Evolutionary conservation across 2,797 vertebrate species (phyloP).

Genomic region (Rachycentron canadum): DNA sequence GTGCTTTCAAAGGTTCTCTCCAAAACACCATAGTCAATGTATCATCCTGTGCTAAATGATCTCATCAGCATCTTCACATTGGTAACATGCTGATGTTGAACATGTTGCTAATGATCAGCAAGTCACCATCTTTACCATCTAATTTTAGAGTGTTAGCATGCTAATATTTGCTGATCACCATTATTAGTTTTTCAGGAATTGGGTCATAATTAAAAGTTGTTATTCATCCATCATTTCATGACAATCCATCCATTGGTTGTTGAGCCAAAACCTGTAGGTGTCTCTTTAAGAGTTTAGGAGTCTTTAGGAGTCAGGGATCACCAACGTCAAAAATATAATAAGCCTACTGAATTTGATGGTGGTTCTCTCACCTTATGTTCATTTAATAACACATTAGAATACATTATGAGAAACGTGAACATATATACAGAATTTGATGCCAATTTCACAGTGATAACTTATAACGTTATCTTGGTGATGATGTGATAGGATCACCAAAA

Average conservation of each 20-base stretch:
- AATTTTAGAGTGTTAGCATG: not conserved
- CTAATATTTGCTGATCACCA: not conserved
- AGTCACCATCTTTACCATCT: not conserved
- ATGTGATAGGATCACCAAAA: not conserved
- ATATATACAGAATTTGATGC: not conserved
- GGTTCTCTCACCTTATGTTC: not conserved
- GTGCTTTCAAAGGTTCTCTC: not conserved
- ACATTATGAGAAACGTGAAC: not conserved
- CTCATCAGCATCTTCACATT: too few species aligned
- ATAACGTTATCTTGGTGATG: not conserved
- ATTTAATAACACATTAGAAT: not conserved
- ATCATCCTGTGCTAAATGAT: not conserved
- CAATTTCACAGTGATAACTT: not conserved
- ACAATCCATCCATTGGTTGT: not conserved
- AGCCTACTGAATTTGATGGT: not conserved
- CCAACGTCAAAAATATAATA: not conserved
- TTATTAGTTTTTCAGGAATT: not conserved
- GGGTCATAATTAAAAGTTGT: not conserved
- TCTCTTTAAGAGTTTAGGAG: not conserved
- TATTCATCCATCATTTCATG: not conserved
- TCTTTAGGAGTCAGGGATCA: not conserved
- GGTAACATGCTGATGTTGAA: not conserved
- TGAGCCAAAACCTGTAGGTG: not conserved
- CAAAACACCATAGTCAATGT: too few species aligned
- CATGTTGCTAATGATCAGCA: too few species aligned